Evolutionary conservation across 2,888 invertebrate species (phyloP).

Genomic region (Spilosoma lubricipeda): DNA sequence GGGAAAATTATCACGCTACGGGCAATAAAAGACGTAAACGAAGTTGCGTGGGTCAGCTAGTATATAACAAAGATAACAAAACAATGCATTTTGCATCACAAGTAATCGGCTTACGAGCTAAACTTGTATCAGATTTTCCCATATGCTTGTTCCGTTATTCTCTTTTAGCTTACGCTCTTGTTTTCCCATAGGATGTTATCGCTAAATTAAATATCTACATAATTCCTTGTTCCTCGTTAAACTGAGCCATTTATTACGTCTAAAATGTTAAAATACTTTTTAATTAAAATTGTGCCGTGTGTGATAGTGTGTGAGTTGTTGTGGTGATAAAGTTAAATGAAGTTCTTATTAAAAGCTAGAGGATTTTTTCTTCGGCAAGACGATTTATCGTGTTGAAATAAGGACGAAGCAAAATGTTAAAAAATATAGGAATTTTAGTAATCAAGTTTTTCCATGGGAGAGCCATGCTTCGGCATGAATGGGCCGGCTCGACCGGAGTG

Average conservation of each 20-base stretch:
- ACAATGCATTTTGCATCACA: not conserved
- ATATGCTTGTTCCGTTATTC: not conserved
- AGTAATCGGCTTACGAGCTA: not conserved
- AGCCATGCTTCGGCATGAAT: too few species aligned
- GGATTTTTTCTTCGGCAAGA: not conserved
- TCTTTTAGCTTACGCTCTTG: not conserved
- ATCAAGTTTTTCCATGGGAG: too few species aligned
- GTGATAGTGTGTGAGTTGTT: not conserved
- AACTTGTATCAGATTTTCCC: not conserved
- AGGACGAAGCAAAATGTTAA: not conserved
- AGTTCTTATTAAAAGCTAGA: not conserved
- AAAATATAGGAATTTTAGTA: not conserved
- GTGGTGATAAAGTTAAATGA: not conserved
- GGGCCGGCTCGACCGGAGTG: too few species aligned
- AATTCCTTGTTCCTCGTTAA: conserved; percentile 3
- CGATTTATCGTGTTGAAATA: not conserved
- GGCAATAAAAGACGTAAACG: too few species aligned
- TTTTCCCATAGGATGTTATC: conserved; percentile 9
- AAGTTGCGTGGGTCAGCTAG: too few species aligned
- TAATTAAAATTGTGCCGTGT: conserved; percentile 11
- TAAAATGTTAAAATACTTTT: conserved; percentile 9
- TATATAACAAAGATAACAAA: not conserved
- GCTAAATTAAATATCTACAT: not conserved
- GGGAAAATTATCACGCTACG: too few species aligned
- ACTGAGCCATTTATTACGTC: not conserved